Conservation (phyloP, 2,888 invertebrate species). For the Rhyacophila evoluta region DNA sequence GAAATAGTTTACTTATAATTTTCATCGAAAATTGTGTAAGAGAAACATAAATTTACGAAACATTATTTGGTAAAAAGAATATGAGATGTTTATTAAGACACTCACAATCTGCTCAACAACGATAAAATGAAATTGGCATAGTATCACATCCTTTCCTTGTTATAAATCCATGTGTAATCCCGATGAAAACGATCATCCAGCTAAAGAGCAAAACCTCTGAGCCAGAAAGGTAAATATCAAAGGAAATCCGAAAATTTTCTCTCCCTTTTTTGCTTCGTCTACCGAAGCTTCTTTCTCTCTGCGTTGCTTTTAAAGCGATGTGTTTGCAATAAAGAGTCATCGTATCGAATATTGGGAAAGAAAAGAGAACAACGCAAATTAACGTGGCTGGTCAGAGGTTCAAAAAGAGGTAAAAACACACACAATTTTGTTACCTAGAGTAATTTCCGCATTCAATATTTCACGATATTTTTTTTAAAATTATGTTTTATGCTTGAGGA, state of each 20-base stretch:
- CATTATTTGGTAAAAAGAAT: not conserved
- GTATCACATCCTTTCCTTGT: slow-evolving; percentile 5
- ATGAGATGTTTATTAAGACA: slow-evolving; percentile 3
- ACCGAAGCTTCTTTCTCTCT: slow-evolving; percentile 32
- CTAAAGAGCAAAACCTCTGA: slow-evolving; percentile 40
- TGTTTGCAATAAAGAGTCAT: slow-evolving; percentile 27
- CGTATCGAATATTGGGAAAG: slow-evolving; percentile 25
- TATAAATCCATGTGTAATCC: slow-evolving; percentile 39
- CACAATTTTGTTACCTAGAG: not conserved
- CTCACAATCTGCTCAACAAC: not conserved
- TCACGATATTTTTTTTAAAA: not conserved
- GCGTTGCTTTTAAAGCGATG: slow-evolving; percentile 26
- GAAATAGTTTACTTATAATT: too few relatives aligned
- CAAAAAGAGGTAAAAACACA: not conserved
- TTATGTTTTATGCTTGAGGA: too few relatives aligned
- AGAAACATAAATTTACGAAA: not conserved
- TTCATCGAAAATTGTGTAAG: too few relatives aligned
- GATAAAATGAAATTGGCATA: slow-evolving; percentile 29
- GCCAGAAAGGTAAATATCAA: slow-evolving; percentile 51
- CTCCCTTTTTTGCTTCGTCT: slow-evolving; percentile 30
- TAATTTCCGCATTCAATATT: not conserved
- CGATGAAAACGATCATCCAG: slow-evolving; percentile 34
- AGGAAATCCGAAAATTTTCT: slow-evolving; percentile 49
- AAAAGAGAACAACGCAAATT: slow-evolving; percentile 24
- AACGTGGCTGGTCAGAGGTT: not conserved